phyloP scores from a whole-genome alignment of 1,140 invertebrate genomes.

The Aphidius ervi region DNA sequence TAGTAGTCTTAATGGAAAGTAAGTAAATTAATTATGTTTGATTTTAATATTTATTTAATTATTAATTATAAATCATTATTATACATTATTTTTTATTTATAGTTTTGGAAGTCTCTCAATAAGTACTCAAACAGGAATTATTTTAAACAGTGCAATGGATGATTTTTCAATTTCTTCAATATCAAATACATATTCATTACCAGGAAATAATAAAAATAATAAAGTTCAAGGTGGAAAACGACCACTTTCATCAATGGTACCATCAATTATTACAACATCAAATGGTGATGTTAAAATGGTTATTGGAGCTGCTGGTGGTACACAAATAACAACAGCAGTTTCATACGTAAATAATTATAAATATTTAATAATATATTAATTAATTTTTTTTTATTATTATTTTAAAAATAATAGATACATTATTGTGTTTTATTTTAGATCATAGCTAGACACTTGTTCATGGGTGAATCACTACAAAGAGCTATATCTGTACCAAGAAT shows the following conservation, averaged over 20 bases:
- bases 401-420: too few species aligned
- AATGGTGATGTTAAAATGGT: slow-evolving; percentile 72
- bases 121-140: slow-evolving; percentile 79
- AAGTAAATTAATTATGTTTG: slow-evolving; percentile 47
- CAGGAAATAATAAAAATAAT: slow-evolving; percentile 68
- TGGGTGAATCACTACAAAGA: slow-evolving; percentile 78
- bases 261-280: slow-evolving; percentile 73
- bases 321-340: slow-evolving; percentile 80
- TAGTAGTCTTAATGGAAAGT: slow-evolving; percentile 89
- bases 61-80: too few species aligned
- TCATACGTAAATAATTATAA: slow-evolving; percentile 61
- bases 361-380: too few species aligned
- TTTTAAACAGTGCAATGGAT: slow-evolving; percentile 93
- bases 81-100: slow-evolving; percentile 28
- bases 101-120: slow-evolving; percentile 76
- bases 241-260: slow-evolving; percentile 89
- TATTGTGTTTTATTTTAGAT: slow-evolving; percentile 58
- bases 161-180: slow-evolving; percentile 83
- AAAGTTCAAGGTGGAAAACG: slow-evolving; percentile 77
- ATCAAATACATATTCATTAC: slow-evolving; percentile 73
- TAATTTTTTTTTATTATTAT: background rate
- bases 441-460: slow-evolving; percentile 78
- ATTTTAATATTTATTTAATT: too few species aligned
- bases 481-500: slow-evolving; percentile 83
- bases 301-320: slow-evolving; percentile 89